A percentile compares a stretch with the other conserved stretches of the same genome.
These are phyloP conservation scores for Scolanthus callimorphus DNA, from an alignment of 92 coral and sea anemone species.

Conservation along the genomic window DNA sequence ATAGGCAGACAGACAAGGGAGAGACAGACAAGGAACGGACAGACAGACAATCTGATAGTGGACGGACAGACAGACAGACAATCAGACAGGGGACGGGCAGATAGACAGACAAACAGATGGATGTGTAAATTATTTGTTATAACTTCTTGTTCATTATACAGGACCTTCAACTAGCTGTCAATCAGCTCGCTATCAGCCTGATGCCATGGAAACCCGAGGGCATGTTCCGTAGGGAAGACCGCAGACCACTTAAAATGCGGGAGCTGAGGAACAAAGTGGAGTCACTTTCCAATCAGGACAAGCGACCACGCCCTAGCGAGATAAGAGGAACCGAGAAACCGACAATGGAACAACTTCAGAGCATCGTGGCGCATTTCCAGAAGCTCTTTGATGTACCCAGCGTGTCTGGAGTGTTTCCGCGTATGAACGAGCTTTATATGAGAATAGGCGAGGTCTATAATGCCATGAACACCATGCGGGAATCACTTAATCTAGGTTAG, in stretches of 20 bases:
- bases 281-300: slow-evolving; percentile 46
- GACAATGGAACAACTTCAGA: slow-evolving; percentile 62
- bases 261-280: slow-evolving; percentile 59
- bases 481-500: slow-evolving; percentile 75
- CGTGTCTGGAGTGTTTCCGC: slow-evolving; percentile 83
- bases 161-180: slow-evolving; percentile 71
- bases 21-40: too few species aligned
- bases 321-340: slow-evolving; percentile 59
- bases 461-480: slow-evolving; percentile 89
- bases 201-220: slow-evolving; percentile 88
- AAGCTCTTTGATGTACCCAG: slow-evolving; percentile 83
- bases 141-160: too few species aligned
- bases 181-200: slow-evolving; percentile 52
- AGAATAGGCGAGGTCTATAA: slow-evolving; percentile 90
- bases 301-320: slow-evolving; percentile 71
- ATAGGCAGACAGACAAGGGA: too few species aligned
- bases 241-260: slow-evolving; percentile 39
- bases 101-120: too few species aligned
- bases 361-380: slow-evolving; percentile 94
- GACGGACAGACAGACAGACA: too few species aligned
- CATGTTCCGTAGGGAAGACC: slow-evolving; percentile 44
- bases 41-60: too few species aligned
- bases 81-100: too few species aligned
- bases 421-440: slow-evolving; percentile 92
- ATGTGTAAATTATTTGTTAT: too few species aligned